Base-by-base conservation (phyloP, 2,113 vertebrate genomes). In the Chionodraco myersi region DNA sequence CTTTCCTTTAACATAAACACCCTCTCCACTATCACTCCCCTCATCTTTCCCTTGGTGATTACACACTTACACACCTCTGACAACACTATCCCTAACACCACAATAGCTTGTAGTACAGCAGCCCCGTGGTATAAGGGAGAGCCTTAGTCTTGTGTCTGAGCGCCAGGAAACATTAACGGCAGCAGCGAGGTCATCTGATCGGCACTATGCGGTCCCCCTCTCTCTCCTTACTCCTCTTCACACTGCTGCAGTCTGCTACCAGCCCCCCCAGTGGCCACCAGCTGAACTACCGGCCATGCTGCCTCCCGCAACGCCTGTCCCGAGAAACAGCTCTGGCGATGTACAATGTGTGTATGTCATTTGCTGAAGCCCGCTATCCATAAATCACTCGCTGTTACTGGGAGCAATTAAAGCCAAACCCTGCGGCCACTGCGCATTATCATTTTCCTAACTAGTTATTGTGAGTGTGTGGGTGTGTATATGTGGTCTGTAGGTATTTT, bases 141-240 rank as follows among this genome's bases (percentile, higher is more conserved):
- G 89, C 86, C 79, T 85, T 71, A 83, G 91, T 82, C 90, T 88
- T 87, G 92, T 90, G 90, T 92, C 74, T 89, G 92, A 91, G 79
- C 66, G 26, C 86, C 83, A 91, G 89, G 92, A 88, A 92, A 92
- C 92, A 94, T 94, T 93, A 94, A 93, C 91, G 92, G 93, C 93
- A 94, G 93, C 91, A 92, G 93, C 86, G 89, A 92, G 93, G 92
- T 94, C 93, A 93, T 94, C 93, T 92, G 92, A 93, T 93, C 89
- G 69, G 77, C 84, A 87, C 82, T 88, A 90, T 94, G 91, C 93
- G 81, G 90, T 87, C 84, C 73, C 89, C 82, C 82, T 83, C 88
- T 73, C 83, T 79, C 84, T 82, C 82, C 75, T 47, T n/a, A 49
- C 72, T 81, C 57, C 63, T 89, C 75, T 47, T 80, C 84, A 84